Evolutionary conservation across 1,140 invertebrate genomes (phyloP).

Genomic region (Drosophila bocki): DNA sequence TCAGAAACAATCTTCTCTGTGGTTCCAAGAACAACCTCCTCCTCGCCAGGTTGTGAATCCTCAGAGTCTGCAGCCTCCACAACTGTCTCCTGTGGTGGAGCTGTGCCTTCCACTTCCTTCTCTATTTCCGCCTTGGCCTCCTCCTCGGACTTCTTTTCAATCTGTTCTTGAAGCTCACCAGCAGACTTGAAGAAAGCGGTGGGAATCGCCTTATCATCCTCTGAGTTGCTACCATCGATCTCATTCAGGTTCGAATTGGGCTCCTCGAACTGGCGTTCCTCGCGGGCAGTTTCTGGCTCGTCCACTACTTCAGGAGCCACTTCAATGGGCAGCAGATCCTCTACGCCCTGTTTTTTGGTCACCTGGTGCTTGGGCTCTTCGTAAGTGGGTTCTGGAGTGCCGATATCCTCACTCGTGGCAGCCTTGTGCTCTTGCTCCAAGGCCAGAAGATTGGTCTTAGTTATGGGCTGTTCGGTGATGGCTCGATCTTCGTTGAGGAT

Average conservation of each 20-base stretch:
- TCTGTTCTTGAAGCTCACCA: not conserved
- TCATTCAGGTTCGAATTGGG: slow-evolving; percentile 34
- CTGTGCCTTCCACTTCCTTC: slow-evolving; percentile 4
- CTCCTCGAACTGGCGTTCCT: slow-evolving; percentile 14
- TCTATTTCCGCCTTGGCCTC: slow-evolving; percentile 29
- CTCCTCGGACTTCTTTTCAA: slow-evolving; percentile 10
- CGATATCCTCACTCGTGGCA: slow-evolving; percentile 5
- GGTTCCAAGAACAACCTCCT: not conserved
- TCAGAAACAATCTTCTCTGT: slow-evolving; percentile 22
- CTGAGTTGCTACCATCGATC: slow-evolving; percentile 46
- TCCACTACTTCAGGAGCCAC: slow-evolving; percentile 10
- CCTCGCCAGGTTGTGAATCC: slow-evolving; percentile 3
- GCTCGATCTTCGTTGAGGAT: slow-evolving; percentile 65
- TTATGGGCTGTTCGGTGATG: slow-evolving; percentile 68
- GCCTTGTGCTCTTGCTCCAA: slow-evolving; percentile 55
- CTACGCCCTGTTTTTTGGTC: slow-evolving; percentile 70
- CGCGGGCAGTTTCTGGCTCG: slow-evolving; percentile 3
- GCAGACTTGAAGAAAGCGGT: not conserved
- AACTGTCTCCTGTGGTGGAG: slow-evolving; percentile 6
- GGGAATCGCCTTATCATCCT: slow-evolving; percentile 14
- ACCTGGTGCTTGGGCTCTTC: slow-evolving; percentile 67
- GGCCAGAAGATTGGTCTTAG: slow-evolving; percentile 53
- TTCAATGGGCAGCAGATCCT: slow-evolving; percentile 50
- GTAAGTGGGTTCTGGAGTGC: slow-evolving; percentile 34
- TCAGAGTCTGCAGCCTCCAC: slow-evolving; percentile 29